Conservation (phyloP, 1,140 invertebrate genomes). For the Penaeus indicus region DNA sequence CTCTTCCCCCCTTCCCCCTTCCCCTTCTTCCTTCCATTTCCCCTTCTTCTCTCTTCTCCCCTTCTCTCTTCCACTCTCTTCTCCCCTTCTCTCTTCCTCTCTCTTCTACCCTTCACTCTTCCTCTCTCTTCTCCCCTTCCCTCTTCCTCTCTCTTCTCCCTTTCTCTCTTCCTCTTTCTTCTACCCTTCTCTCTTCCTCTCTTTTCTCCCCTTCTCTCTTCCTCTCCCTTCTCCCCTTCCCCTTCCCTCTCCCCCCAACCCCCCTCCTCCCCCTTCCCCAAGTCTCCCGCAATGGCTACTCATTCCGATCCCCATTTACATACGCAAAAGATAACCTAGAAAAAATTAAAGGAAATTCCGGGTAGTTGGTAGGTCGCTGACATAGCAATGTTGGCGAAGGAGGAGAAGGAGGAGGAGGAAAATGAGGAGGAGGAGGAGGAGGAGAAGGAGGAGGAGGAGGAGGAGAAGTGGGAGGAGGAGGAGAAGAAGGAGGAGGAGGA, state of each 20-base stretch:
- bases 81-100: neutral
- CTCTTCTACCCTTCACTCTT: neutral
- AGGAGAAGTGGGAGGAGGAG: neutral
- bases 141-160: neutral
- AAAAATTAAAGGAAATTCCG: too few relatives aligned
- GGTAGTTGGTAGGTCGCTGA: too few relatives aligned
- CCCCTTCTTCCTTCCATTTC: neutral
- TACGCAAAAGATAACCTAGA: too few relatives aligned
- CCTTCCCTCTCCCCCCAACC: slow-evolving; percentile 1
- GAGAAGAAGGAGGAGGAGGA: neutral
- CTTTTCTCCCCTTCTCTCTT: neutral
- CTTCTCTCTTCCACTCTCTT: slow-evolving; percentile 15
- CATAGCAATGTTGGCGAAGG: too few relatives aligned
- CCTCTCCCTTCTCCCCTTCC: neutral
- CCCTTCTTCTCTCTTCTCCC: slow-evolving; percentile 24
- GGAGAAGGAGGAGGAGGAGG: too few relatives aligned
- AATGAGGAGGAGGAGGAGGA: neutral
- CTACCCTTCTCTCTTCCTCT: slow-evolving; percentile 31
- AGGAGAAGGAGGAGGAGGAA: too few relatives aligned
- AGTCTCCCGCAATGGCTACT: neutral
- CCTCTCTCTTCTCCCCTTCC: neutral
- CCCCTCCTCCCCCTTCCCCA: slow-evolving; percentile 39
- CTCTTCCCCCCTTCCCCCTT: neutral
- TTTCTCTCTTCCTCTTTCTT: neutral
- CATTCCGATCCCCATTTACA: neutral